A percentile compares a stretch with the other conserved stretches of the same genome.
Evolutionary conservation across 2,797 vertebrate genomes (phyloP).

Genomic region (Chelidonichthys spinosus): DNA sequence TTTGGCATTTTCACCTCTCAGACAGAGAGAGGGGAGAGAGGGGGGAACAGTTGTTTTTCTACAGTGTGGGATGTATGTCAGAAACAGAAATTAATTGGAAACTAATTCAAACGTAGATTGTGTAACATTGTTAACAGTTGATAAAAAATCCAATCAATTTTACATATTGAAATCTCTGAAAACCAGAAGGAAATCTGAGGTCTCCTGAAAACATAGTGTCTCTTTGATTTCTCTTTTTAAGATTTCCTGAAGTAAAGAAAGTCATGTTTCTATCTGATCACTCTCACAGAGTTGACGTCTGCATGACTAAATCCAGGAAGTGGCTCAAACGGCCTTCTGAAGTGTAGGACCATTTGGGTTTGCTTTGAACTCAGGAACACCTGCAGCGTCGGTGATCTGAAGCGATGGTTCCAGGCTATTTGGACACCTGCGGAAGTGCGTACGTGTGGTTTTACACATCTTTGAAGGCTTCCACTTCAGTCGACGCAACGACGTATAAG

Average conservation of each 20-base stretch:
- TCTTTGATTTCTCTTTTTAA: constrained; percentile 5
- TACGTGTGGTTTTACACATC: not conserved
- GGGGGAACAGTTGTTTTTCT: not conserved
- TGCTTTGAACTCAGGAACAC: constrained; percentile 51
- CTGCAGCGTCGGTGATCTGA: constrained; percentile 39
- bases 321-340: constrained; percentile 18
- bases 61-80: not conserved
- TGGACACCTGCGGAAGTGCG: constrained; percentile 13
- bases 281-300: constrained; percentile 8
- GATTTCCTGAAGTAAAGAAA: constrained; percentile 6
- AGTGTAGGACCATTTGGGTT: constrained; percentile 13
- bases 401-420: constrained; percentile 30
- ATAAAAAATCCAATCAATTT: not conserved
- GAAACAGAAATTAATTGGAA: not conserved
- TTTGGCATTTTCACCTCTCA: constrained; percentile 17
- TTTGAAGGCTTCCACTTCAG: constrained; percentile 1
- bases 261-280: constrained; percentile 9
- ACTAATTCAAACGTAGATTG: not conserved
- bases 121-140: not conserved
- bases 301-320: constrained; percentile 28
- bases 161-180: not conserved
- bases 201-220: constrained; percentile 4
- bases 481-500: too few species aligned
- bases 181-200: constrained; percentile 5
- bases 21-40: not conserved